phyloP scores from a whole-genome alignment of 2,888 invertebrate species.

The Penaeus monodon region DNA sequence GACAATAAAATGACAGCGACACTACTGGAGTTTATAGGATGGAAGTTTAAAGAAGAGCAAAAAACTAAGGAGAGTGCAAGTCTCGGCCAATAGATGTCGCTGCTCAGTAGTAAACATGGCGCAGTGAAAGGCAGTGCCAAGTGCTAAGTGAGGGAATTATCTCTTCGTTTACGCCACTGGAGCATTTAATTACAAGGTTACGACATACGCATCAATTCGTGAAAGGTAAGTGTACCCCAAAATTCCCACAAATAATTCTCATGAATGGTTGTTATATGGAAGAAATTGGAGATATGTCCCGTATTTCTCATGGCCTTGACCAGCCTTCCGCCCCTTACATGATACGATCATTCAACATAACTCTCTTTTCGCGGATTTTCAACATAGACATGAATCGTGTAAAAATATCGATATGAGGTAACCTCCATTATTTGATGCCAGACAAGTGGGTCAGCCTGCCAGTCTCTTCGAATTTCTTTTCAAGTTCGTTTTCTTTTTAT shows the following conservation, averaged over 20 bases:
- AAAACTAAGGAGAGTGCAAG: no score
- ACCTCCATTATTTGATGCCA: no score
- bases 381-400: no score
- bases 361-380: no score
- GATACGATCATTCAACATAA: no score
- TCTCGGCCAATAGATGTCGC: conserved; percentile 35
- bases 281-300: background rate
- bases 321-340: background rate
- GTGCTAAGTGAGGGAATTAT: background rate
- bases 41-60: background rate
- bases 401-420: no score
- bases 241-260: no score
- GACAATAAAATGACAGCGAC: background rate
- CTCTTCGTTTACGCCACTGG: no score
- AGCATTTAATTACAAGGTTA: conserved; percentile 1
- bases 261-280: background rate
- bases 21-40: background rate
- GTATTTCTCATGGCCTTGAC: background rate
- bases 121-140: conserved; percentile 35
- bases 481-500: no score
- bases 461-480: no score
- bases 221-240: conserved; percentile 20
- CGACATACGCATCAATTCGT: conserved; percentile 10
- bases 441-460: no score
- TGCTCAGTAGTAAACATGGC: conserved; percentile 52